A percentile compares a stretch with the other conserved stretches of the same genome.
phyloP scores from a whole-genome alignment of 2,797 vertebrate species.

The Chloroceryle inda region DNA sequence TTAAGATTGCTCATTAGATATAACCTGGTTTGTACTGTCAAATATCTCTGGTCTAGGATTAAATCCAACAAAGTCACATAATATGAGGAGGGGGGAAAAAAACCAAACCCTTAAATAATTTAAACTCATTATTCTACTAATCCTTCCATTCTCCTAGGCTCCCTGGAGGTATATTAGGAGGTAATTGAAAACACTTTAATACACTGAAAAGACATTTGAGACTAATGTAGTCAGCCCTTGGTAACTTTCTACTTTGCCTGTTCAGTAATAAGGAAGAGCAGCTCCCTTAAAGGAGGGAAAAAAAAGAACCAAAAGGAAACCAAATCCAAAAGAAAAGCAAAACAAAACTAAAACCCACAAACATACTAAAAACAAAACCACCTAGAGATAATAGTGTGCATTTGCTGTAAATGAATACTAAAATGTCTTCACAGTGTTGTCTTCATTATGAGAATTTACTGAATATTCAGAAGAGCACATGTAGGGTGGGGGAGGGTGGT shows the following conservation, averaged over 20 bases:
- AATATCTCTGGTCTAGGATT: slow-evolving; percentile 66
- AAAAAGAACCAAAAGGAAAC: fast-evolving
- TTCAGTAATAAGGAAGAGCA: slow-evolving; percentile 48
- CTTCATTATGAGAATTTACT: background rate
- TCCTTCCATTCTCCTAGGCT: slow-evolving; percentile 74
- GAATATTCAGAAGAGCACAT: background rate
- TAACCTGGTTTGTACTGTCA: slow-evolving; percentile 68
- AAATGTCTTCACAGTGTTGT: background rate
- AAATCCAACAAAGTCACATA: slow-evolving; percentile 65
- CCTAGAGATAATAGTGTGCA: background rate
- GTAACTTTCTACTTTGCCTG: background rate
- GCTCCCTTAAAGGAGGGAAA: background rate
- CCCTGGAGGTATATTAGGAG: slow-evolving; percentile 79
- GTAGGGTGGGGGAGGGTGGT: background rate
- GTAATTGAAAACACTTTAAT: slow-evolving; percentile 81
- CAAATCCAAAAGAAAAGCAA: background rate
- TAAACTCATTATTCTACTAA: slow-evolving; percentile 82
- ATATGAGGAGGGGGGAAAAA: background rate
- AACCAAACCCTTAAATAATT: slow-evolving; percentile 70
- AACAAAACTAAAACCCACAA: too few species aligned
- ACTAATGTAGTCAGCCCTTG: slow-evolving; percentile 34
- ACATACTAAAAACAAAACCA: background rate
- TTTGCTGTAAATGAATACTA: slow-evolving; percentile 1
- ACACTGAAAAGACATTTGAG: slow-evolving; percentile 71
- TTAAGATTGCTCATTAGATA: slow-evolving; percentile 63